These are phyloP conservation scores for Poecilus cupreus DNA, from an alignment of 2,888 invertebrate species.

Conservation along the genomic window DNA sequence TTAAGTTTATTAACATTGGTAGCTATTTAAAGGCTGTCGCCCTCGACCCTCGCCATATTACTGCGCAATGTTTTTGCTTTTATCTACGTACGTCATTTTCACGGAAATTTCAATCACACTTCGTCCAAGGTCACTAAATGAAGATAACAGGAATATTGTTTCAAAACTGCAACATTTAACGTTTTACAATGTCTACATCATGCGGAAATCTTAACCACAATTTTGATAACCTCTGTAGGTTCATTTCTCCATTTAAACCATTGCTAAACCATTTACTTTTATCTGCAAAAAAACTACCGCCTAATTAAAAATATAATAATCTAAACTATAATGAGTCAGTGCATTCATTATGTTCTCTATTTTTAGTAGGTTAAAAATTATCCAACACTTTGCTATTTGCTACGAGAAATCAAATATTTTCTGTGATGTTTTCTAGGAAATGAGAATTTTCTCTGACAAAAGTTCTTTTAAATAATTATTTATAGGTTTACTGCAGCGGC, in stretches of 20 bases:
- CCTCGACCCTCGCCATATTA: slow-evolving; percentile 34
- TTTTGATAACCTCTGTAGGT: slow-evolving; percentile 5
- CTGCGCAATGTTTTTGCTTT: slow-evolving; percentile 46
- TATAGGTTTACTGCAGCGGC: background rate
- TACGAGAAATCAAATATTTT: background rate
- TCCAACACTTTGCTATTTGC: background rate
- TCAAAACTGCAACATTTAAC: background rate
- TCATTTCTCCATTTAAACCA: background rate
- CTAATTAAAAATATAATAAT: background rate
- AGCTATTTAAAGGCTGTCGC: slow-evolving; percentile 24
- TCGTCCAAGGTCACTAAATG: slow-evolving; percentile 33
- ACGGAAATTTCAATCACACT: slow-evolving; percentile 42
- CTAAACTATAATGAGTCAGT: background rate
- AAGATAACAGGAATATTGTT: slow-evolving; percentile 13
- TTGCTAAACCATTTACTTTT: slow-evolving; percentile 17
- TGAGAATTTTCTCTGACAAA: background rate
- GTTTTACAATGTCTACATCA: background rate
- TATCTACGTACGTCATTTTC: slow-evolving; percentile 51
- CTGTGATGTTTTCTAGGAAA: background rate
- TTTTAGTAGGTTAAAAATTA: background rate
- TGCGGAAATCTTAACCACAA: background rate
- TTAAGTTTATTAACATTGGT: slow-evolving; percentile 3
- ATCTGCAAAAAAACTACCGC: background rate
- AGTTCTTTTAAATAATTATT: background rate
- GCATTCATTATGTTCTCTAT: background rate